These are phyloP conservation scores for Tinea pellionella DNA, from an alignment of 2,888 invertebrate species.

Conservation along the genomic window DNA sequence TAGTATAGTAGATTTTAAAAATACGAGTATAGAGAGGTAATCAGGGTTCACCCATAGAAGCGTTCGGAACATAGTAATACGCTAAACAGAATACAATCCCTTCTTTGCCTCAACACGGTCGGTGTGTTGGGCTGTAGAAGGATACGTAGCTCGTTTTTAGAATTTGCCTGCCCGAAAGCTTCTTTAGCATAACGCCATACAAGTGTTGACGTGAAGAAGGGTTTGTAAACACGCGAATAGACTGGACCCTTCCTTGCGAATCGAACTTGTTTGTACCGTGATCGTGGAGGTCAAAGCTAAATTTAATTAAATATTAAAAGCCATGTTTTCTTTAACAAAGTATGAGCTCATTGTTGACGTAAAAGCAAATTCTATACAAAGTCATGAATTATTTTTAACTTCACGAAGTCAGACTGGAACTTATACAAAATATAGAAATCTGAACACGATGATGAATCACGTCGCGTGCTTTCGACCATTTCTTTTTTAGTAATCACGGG, in stretches of 20 bases:
- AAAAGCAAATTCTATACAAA: neutral
- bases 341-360: neutral
- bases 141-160: no score
- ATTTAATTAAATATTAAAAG: neutral
- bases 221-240: no score
- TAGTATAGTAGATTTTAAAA: no score
- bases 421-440: neutral
- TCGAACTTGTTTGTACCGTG: conserved; percentile 21
- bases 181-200: no score
- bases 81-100: no score
- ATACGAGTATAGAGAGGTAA: no score
- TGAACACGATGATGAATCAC: conserved; percentile 38
- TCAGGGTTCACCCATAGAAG: no score
- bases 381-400: neutral
- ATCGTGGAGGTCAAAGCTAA: neutral
- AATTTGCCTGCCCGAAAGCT: no score
- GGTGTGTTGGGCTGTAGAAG: no score
- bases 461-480: conserved; percentile 43
- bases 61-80: no score
- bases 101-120: no score
- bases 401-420: neutral
- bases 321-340: neutral
- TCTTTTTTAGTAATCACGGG: conserved; percentile 35
- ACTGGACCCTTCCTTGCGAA: conserved; percentile 45
- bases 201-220: no score